Conservation (phyloP, 2,797 vertebrate genomes). For the Sebastes minor region DNA sequence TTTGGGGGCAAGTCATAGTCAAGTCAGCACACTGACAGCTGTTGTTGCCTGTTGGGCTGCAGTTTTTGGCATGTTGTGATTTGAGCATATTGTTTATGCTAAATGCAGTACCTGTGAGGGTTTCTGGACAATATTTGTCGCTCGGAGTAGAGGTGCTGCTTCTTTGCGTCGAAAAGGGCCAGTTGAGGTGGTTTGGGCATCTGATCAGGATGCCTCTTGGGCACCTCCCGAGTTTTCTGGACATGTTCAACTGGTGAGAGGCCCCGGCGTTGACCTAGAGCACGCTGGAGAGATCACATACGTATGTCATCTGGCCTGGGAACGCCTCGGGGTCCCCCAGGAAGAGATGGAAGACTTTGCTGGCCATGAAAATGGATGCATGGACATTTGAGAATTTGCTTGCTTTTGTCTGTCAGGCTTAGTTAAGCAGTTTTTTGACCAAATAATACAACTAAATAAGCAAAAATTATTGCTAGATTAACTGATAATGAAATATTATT, state of each 20-base stretch:
- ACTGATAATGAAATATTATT: neutral
- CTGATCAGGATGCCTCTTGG: neutral
- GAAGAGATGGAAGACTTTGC: neutral
- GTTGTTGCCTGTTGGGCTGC: too few species aligned
- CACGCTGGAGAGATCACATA: neutral
- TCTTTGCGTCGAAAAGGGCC: neutral
- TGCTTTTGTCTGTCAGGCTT: neutral
- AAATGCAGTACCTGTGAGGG: too few species aligned
- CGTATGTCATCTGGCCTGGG: neutral
- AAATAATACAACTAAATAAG: neutral
- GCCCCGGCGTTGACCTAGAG: neutral
- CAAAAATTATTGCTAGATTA: too few species aligned
- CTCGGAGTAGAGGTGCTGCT: neutral
- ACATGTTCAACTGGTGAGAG: neutral
- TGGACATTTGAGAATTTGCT: neutral
- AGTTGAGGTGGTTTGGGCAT: neutral
- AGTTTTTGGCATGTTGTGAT: too few species aligned
- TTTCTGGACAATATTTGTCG: too few species aligned
- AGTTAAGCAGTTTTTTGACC: neutral
- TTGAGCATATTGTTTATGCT: too few species aligned
- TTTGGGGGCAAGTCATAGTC: too few species aligned
- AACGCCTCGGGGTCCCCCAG: neutral
- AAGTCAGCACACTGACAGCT: too few species aligned
- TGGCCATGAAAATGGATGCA: neutral
- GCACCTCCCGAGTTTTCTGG: neutral